Percentiles rank a stretch among this genome's conserved stretches.
These are phyloP conservation scores for Cremastinae sp. DNA, from an alignment of 2,888 invertebrate species.

Conservation along the genomic window DNA sequence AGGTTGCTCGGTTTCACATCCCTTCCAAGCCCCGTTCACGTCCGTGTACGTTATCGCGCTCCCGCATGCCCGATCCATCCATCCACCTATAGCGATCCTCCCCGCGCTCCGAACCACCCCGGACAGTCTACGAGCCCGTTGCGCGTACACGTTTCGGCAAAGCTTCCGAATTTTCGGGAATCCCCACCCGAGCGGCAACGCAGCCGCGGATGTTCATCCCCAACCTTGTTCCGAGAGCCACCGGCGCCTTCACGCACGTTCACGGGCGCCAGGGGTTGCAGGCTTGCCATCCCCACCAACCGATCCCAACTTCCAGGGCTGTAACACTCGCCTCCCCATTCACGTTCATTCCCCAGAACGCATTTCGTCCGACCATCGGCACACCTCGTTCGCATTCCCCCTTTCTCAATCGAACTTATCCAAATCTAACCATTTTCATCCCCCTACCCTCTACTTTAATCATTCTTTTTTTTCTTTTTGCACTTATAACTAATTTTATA, in stretches of 20 bases:
- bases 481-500: too few species aligned
- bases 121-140: constrained; percentile 55
- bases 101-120: constrained; percentile 49
- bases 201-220: constrained; percentile 60
- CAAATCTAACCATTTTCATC: too few species aligned
- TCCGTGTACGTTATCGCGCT: constrained; percentile 60
- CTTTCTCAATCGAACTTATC: too few species aligned
- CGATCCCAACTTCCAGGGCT: constrained; percentile 65
- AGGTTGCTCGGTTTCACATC: constrained; percentile 72
- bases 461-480: too few species aligned
- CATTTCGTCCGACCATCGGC: background rate
- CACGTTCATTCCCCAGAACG: constrained; percentile 33
- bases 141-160: constrained; percentile 62
- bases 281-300: constrained; percentile 74
- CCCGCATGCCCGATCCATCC: constrained; percentile 61
- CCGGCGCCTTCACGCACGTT: constrained; percentile 58
- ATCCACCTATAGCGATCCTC: constrained; percentile 41
- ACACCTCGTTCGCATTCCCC: too few species aligned
- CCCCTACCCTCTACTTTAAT: too few species aligned
- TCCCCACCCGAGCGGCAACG: constrained; percentile 59
- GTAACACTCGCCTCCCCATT: constrained; percentile 61
- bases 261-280: constrained; percentile 70
- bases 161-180: constrained; percentile 71
- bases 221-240: constrained; percentile 36
- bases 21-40: constrained; percentile 61